Base-by-base conservation (phyloP, 2,113 vertebrate species). In the Oncorhynchus keta region DNA sequence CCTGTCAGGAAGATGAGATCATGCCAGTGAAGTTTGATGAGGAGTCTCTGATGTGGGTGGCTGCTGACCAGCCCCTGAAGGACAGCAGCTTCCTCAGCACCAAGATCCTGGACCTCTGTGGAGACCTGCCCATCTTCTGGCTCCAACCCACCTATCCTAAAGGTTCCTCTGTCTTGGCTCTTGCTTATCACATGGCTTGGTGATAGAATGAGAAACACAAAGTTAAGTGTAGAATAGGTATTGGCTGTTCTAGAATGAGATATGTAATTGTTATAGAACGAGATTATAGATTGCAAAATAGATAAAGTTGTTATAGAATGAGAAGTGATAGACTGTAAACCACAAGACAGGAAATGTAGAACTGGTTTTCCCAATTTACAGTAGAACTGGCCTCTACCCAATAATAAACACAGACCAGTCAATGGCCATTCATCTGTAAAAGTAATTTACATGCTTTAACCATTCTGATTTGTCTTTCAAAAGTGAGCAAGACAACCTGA, bases 11-110 rank as follows among this genome's bases (percentile, higher is more conserved):
- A 90, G 97, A 96, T 89, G 95, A 96, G 92, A 92, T 95, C 88
- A 94, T 98, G 94, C 95, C 96, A 28, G 95, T 94, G 82, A 96
- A 94, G 90, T 95, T 95, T 81, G 97, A 97, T 45, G 95, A 96
- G 71, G 93, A 94, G 80, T 93, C 95, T 75, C 94, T 97, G 76
- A 92, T 96, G 73, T 98, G 97, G 97, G 95, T 97, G 77, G 93
- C 96, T 76, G 91, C 92, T 67, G 95, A 95, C 1, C 92, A 95
- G 79, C 94, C 96, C 0, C 88, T 98, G 84, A 96, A 95, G 88
- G 95, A 96, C 87, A 94, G 83, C 83, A 89, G 92, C 72, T 97
- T 99, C 88, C 86, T 99, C 89, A 98, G 96, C 86, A 68, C 92
- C 74, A 97, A 94, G 90, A 95, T 99, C 76, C 87, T 96, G 89